A percentile compares a stretch with the other conserved stretches of the same genome.
Conservation (phyloP, 2,113 vertebrate species). For the Lutjanus erythropterus region DNA sequence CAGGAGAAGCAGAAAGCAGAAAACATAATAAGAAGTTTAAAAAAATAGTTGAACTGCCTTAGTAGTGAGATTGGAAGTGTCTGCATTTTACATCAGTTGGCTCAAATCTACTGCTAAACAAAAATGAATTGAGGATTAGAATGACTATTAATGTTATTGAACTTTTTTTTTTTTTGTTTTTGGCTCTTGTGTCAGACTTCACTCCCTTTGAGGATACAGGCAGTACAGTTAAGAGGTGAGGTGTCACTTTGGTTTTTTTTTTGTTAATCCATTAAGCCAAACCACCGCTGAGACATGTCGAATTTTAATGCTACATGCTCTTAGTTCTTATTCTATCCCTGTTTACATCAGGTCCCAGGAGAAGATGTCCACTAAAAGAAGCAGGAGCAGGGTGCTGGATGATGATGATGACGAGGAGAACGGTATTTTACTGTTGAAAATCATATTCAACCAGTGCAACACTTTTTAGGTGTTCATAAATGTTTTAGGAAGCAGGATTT, state of each 20-base stretch:
- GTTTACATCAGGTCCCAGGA: slow-evolving; percentile 57
- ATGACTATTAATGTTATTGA: background rate
- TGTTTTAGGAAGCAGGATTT: background rate
- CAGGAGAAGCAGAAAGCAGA: background rate
- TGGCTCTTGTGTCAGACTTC: slow-evolving; percentile 41
- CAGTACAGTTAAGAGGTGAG: slow-evolving; percentile 62
- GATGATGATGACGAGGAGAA: slow-evolving; percentile 76
- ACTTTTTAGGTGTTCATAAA: background rate
- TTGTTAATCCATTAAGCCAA: background rate
- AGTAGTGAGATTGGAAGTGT: background rate
- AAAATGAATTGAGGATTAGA: background rate
- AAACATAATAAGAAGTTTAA: background rate
- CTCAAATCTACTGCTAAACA: background rate
- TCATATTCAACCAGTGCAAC: too few relatives aligned
- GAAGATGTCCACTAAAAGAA: slow-evolving; percentile 79
- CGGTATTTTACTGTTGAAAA: slow-evolving; percentile 55
- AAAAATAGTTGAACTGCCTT: background rate
- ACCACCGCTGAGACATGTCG: background rate
- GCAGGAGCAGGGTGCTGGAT: slow-evolving; percentile 81
- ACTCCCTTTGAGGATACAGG: slow-evolving; percentile 35
- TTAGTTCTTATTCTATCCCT: too few relatives aligned
- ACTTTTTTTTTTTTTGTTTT: slow-evolving; percentile 7
- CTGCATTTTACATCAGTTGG: background rate
- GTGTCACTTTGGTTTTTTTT: too few relatives aligned
- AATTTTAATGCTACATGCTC: slow-evolving; percentile 13